Conservation (phyloP, 2,888 invertebrate species). For the Plutella xylostella region DNA sequence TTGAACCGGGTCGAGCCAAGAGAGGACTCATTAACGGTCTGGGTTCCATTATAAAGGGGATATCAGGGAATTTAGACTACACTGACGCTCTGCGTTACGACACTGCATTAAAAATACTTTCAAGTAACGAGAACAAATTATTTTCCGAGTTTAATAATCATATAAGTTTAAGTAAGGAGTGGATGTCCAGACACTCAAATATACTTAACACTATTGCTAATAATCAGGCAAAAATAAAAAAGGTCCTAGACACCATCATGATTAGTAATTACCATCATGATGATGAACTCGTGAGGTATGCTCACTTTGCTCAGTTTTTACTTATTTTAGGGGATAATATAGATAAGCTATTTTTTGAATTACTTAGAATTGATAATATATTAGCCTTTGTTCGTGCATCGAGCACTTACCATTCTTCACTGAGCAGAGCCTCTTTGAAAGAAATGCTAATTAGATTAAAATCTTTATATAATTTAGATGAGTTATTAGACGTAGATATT, state of each 20-base stretch:
- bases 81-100: neutral
- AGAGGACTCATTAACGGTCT: neutral
- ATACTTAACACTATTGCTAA: neutral
- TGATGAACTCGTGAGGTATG: neutral
- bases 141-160: no score
- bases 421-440: slow-evolving; percentile 2
- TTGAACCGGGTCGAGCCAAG: neutral
- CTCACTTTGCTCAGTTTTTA: slow-evolving; percentile 3
- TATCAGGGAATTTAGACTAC: slow-evolving; percentile 1
- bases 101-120: neutral
- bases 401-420: slow-evolving; percentile 16
- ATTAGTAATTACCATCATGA: neutral
- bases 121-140: neutral
- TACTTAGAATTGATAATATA: slow-evolving; percentile 15
- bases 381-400: slow-evolving; percentile 17
- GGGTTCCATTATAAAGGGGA: neutral
- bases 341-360: slow-evolving; percentile 9
- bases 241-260: neutral
- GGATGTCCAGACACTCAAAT: neutral
- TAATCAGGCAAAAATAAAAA: neutral
- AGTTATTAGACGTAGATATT: no score
- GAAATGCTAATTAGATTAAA: neutral
- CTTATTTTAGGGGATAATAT: slow-evolving; percentile 12
- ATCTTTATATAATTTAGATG: neutral
- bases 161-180: neutral